phyloP scores from a whole-genome alignment of 2,888 invertebrate species.

The Ptycholaimellus sp. region DNA sequence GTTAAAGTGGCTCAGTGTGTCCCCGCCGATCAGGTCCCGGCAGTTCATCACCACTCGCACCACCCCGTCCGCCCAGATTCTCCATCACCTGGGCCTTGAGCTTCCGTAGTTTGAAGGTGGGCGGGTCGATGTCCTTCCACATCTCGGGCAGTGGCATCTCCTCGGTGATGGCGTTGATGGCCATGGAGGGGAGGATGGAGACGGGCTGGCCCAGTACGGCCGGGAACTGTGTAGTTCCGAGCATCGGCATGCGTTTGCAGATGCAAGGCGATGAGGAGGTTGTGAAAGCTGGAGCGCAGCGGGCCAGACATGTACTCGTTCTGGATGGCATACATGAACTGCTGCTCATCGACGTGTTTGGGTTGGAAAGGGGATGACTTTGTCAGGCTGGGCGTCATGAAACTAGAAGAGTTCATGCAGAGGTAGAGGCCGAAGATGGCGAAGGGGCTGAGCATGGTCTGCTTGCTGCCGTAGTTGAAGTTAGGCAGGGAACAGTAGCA shows the following conservation, averaged over 20 bases:
- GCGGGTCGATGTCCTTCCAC: slow-evolving; percentile 18
- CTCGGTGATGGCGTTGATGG: slow-evolving; percentile 14
- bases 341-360: slow-evolving; percentile 85
- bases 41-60: slow-evolving; percentile 27
- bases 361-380: slow-evolving; percentile 66
- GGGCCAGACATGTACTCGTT: slow-evolving; percentile 60
- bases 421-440: slow-evolving; percentile 86
- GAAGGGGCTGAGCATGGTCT: slow-evolving; percentile 74
- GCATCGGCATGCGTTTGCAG: slow-evolving; percentile 83
- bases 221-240: slow-evolving; percentile 37
- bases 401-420: slow-evolving; percentile 60
- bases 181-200: slow-evolving; percentile 22
- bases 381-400: slow-evolving; percentile 35
- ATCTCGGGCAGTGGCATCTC: slow-evolving; percentile 8
- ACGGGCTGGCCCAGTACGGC: slow-evolving; percentile 16
- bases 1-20: slow-evolving; percentile 23
- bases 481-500: too few species aligned
- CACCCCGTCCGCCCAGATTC: slow-evolving; percentile 24
- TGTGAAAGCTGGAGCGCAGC: slow-evolving; percentile 79
- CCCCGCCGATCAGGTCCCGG: slow-evolving; percentile 33
- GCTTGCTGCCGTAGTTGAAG: slow-evolving; percentile 53
- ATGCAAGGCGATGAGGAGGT: slow-evolving; percentile 81
- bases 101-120: slow-evolving; percentile 29
- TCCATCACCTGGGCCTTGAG: slow-evolving; percentile 28
- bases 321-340: slow-evolving; percentile 78